Percentiles rank a stretch among this genome's conserved stretches.
Conservation (phyloP, 2,888 invertebrate genomes). For the Pseudococcus longispinus region DNA sequence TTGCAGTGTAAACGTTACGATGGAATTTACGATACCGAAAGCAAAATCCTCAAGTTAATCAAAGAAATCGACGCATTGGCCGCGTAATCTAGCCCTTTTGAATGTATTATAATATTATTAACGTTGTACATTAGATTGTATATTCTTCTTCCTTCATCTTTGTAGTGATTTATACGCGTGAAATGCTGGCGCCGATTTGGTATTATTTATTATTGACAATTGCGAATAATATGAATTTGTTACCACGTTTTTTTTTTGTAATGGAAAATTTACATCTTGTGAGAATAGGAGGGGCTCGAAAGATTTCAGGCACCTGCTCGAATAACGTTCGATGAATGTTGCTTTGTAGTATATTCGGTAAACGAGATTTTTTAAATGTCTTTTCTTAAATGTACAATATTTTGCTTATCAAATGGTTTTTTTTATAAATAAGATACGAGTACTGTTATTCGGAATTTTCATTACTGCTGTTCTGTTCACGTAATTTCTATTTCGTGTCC, state of each 20-base stretch:
- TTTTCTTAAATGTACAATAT: background rate
- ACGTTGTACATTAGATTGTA: background rate
- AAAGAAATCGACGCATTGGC: slow-evolving; percentile 56
- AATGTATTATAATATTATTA: background rate
- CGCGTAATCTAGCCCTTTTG: background rate
- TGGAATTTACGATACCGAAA: slow-evolving; percentile 57
- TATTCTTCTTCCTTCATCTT: background rate
- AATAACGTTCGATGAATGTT: background rate
- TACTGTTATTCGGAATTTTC: background rate
- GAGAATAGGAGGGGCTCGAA: background rate
- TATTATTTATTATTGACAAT: background rate
- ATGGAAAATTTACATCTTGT: background rate
- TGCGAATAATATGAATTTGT: background rate
- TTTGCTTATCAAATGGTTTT: background rate
- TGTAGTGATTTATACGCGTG: too few relatives aligned
- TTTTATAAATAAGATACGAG: background rate
- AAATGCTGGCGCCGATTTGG: background rate
- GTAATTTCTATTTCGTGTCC: background rate
- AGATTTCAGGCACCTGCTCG: background rate
- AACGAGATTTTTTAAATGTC: background rate
- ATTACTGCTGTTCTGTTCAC: background rate
- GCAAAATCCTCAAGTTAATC: slow-evolving; percentile 57
- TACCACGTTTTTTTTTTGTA: background rate
- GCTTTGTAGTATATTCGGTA: background rate
- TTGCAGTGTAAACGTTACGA: slow-evolving; percentile 56